Percentiles rank a stretch among this genome's conserved stretches.
phyloP scores from a whole-genome alignment of 1,140 invertebrate genomes.

The Danaus melanippus region DNA sequence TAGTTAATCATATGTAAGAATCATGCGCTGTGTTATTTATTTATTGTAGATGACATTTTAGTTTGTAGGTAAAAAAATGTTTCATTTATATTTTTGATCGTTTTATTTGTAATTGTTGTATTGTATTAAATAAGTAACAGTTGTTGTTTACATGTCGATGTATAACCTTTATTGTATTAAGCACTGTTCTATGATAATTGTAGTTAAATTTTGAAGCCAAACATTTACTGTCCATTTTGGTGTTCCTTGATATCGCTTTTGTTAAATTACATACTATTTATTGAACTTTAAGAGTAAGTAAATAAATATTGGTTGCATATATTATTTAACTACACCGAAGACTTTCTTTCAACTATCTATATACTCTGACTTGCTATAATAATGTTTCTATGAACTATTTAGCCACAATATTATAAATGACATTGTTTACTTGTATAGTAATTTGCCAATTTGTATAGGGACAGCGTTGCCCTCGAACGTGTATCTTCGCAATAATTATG shows the following conservation, averaged over 20 bases:
- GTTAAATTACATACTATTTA: too few species aligned
- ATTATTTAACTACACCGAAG: too few species aligned
- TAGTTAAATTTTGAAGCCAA: too few species aligned
- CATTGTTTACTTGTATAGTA: conserved; percentile 10
- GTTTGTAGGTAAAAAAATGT: conserved; percentile 17
- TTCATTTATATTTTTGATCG: conserved; percentile 20
- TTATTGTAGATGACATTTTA: conserved; percentile 23
- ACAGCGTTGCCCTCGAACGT: conserved; percentile 18
- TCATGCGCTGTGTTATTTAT: conserved; percentile 21
- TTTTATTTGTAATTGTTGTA: conserved; percentile 18
- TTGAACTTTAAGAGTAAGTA: too few species aligned
- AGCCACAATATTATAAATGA: conserved; percentile 14
- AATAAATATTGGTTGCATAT: too few species aligned
- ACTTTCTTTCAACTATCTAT: too few species aligned
- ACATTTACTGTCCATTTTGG: too few species aligned
- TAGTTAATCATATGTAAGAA: conserved; percentile 12
- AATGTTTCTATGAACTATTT: not conserved
- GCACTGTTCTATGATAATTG: too few species aligned
- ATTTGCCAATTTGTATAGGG: conserved; percentile 5
- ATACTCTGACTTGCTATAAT: too few species aligned
- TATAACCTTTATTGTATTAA: too few species aligned
- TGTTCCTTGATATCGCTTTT: too few species aligned
- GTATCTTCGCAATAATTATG: conserved; percentile 49
- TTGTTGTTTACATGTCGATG: too few species aligned
- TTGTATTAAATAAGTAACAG: conserved; percentile 11